Evolutionary conservation across 2,888 invertebrate species (phyloP).

Genomic region (Drosophila histrio): DNA sequence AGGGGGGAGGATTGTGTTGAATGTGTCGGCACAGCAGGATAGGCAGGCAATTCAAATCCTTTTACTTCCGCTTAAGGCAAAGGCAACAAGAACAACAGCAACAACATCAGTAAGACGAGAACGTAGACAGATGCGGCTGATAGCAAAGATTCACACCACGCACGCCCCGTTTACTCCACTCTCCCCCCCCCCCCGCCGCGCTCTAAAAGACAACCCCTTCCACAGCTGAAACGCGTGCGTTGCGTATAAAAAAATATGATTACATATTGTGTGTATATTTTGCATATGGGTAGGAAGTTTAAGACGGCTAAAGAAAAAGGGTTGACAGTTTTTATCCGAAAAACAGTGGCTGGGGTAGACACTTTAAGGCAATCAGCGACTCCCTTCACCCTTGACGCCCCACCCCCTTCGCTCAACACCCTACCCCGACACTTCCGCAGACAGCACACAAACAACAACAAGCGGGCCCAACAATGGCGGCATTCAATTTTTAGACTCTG

Average conservation of each 20-base stretch:
- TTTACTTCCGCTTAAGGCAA: conserved; percentile 70
- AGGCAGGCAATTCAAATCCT: conserved; percentile 69
- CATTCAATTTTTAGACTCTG: conserved; percentile 77
- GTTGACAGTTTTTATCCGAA: conserved; percentile 73
- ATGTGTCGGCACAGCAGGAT: conserved; percentile 32
- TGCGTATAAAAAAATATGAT: conserved; percentile 68
- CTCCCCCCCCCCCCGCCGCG: background rate
- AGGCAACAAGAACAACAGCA: conserved; percentile 24
- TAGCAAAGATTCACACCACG: conserved; percentile 66
- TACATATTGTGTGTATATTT: conserved; percentile 70
- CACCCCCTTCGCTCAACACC: background rate
- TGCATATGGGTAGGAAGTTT: conserved; percentile 20
- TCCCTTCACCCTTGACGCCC: conserved; percentile 1
- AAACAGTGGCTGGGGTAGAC: no score
- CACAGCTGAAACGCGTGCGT: conserved; percentile 48
- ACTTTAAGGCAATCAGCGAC: conserved; percentile 74
- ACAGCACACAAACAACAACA: conserved; percentile 41
- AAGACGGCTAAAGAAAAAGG: conserved; percentile 55
- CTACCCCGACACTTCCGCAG: conserved; percentile 8
- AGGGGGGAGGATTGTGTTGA: conserved; percentile 6
- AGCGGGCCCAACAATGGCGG: conserved; percentile 50
- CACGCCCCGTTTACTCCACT: background rate
- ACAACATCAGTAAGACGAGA: conserved; percentile 6
- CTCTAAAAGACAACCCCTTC: background rate
- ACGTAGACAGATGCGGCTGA: conserved; percentile 70